These are phyloP conservation scores for Drosophila tropicalis DNA, from an alignment of 1,140 invertebrate genomes.

Conservation along the genomic window DNA sequence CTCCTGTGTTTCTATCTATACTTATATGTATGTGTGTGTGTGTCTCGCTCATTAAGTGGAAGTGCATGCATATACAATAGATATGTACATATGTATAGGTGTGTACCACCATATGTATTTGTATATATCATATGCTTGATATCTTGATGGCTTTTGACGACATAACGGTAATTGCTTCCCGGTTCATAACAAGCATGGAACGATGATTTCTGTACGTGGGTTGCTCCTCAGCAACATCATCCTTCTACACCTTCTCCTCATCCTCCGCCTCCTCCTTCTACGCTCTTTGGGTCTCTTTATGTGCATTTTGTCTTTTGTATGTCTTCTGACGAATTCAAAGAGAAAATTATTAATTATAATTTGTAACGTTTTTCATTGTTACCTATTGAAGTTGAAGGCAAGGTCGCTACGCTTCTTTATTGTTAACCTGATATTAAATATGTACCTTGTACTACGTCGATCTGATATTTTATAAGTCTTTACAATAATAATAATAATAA, in stretches of 20 bases:
- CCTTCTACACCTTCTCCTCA: constrained; percentile 1
- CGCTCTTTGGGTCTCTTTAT: neutral
- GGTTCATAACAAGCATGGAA: constrained; percentile 58
- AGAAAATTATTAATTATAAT: constrained; percentile 77
- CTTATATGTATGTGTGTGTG: constrained; percentile 11
- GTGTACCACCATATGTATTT: constrained; percentile 15
- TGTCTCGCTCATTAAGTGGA: constrained; percentile 65
- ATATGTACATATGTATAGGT: constrained; percentile 16
- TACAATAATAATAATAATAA: constrained; percentile 59
- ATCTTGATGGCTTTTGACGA: constrained; percentile 76
- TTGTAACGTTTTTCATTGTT: constrained; percentile 47
- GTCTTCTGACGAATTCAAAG: constrained; percentile 45
- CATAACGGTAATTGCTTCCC: constrained; percentile 76
- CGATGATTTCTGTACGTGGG: constrained; percentile 49
- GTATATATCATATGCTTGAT: constrained; percentile 42
- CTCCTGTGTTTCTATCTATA: constrained; percentile 22
- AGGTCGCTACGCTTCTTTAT: constrained; percentile 51
- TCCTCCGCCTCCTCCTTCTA: neutral
- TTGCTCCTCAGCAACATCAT: neutral
- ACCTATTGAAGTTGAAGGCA: constrained; percentile 44
- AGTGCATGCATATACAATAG: constrained; percentile 60
- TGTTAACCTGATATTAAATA: constrained; percentile 25
- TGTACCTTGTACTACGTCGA: constrained; percentile 13
- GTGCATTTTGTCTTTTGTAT: constrained; percentile 6
- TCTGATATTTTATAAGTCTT: constrained; percentile 56